phyloP scores from a whole-genome alignment of 2,888 invertebrate genomes.

The Clivina fossor region DNA sequence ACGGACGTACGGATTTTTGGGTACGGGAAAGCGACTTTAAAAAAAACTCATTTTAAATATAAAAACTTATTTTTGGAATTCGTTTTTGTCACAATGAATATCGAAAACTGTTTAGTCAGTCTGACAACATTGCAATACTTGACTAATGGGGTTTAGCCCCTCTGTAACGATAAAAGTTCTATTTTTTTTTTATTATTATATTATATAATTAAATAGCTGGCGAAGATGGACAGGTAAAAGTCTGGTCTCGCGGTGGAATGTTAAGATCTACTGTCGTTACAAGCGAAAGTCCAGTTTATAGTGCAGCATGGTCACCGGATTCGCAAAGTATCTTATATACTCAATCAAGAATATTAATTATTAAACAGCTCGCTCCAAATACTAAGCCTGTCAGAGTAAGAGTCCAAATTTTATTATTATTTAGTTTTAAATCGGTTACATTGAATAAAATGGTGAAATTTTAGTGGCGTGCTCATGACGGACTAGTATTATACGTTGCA shows the following conservation, averaged over 20 bases:
- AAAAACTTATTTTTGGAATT: too few relatives aligned
- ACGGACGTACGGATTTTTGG: too few relatives aligned
- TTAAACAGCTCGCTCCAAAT: conserved; percentile 74
- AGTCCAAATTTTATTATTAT: conserved; percentile 2
- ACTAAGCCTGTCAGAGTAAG: conserved; percentile 70
- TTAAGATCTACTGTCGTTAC: conserved; percentile 85
- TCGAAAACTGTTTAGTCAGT: too few relatives aligned
- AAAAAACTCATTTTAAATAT: too few relatives aligned
- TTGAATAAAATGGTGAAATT: conserved; percentile 37
- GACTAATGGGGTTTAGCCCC: too few relatives aligned
- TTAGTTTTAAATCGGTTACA: background rate
- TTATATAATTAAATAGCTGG: conserved; percentile 67
- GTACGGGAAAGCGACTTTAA: too few relatives aligned
- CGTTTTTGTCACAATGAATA: too few relatives aligned
- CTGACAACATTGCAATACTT: too few relatives aligned
- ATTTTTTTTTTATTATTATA: conserved; percentile 26
- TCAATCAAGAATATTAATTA: conserved; percentile 65
- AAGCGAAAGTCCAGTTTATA: conserved; percentile 79
- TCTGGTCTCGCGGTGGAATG: conserved; percentile 96
- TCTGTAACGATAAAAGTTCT: too few relatives aligned
- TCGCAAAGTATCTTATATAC: conserved; percentile 70
- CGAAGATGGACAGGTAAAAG: conserved; percentile 94
- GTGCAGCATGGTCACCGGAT: conserved; percentile 80
- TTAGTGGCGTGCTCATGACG: conserved; percentile 97
- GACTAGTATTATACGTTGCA: conserved; percentile 83